Conservation (phyloP, 2,113 vertebrate species). For the Gadus macrocephalus region DNA sequence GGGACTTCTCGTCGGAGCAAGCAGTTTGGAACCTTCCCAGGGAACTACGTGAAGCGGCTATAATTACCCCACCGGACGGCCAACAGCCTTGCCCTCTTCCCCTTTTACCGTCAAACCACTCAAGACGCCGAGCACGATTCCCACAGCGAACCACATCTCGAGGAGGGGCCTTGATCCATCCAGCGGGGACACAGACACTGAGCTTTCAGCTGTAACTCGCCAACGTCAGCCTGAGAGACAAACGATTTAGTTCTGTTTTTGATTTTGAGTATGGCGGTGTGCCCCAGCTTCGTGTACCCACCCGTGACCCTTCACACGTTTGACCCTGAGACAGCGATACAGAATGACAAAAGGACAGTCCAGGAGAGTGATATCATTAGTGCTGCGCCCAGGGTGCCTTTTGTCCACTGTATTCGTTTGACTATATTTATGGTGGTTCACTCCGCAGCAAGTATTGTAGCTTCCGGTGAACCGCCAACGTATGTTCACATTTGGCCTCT, state of each 20-base stretch:
- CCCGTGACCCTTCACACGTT: conserved; percentile 41
- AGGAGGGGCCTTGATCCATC: conserved; percentile 32
- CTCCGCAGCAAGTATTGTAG: neutral
- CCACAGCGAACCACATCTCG: conserved; percentile 55
- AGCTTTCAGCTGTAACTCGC: conserved; percentile 69
- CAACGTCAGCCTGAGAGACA: conserved; percentile 53
- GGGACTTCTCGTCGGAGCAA: conserved; percentile 96
- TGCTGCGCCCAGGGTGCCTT: conserved; percentile 17
- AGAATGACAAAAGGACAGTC: conserved; percentile 21
- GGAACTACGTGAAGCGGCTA: conserved; percentile 98
- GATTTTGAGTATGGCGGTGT: conserved; percentile 53
- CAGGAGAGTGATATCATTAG: conserved; percentile 1
- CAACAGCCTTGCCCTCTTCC: conserved; percentile 6
- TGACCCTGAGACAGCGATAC: conserved; percentile 21
- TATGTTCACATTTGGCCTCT: neutral
- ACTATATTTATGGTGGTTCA: neutral
- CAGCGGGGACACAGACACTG: conserved; percentile 55
- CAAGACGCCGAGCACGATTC: conserved; percentile 71
- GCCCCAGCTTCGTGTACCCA: conserved; percentile 44
- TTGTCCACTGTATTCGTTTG: conserved; percentile 9
- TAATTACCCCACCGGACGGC: conserved; percentile 77
- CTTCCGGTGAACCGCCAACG: neutral
- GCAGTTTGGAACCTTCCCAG: conserved; percentile 98
- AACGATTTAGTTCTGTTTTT: conserved; percentile 17
- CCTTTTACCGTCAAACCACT: conserved; percentile 33